Percentiles rank a stretch among this genome's conserved stretches.
phyloP scores from a whole-genome alignment of 1,140 invertebrate species.

The Drosophila erecta region DNA sequence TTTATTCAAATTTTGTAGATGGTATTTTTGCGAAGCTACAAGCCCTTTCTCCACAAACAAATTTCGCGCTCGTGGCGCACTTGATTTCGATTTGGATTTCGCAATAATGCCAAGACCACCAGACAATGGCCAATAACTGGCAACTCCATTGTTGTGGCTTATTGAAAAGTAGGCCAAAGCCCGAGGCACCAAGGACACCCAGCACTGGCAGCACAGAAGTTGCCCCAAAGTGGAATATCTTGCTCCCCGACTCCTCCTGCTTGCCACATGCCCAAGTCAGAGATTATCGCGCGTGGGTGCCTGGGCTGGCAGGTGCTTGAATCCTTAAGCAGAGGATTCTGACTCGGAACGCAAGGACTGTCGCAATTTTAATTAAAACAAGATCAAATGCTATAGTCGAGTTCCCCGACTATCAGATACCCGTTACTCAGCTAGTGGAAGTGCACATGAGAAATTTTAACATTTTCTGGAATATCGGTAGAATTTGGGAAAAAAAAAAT shows the following conservation, averaged over 20 bases:
- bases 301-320: background rate
- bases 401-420: too few species aligned
- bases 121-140: slow-evolving; percentile 51
- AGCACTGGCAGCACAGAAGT: slow-evolving; percentile 12
- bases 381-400: too few species aligned
- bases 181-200: slow-evolving; percentile 54
- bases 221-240: slow-evolving; percentile 21
- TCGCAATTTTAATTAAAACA: slow-evolving; percentile 61
- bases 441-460: too few species aligned
- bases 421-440: too few species aligned
- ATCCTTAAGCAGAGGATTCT: slow-evolving; percentile 1
- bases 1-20: slow-evolving; percentile 14
- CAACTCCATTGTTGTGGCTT: slow-evolving; percentile 49
- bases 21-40: background rate
- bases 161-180: slow-evolving; percentile 57
- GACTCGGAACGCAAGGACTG: background rate
- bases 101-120: slow-evolving; percentile 25
- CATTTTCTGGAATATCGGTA: too few species aligned
- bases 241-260: background rate
- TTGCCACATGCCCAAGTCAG: slow-evolving; percentile 10
- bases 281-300: slow-evolving; percentile 18
- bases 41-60: background rate
- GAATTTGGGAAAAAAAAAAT: too few species aligned
- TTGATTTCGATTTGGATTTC: slow-evolving; percentile 40
- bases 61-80: slow-evolving; percentile 30